Base-by-base conservation (phyloP, 2,797 vertebrate species). In the Hydrolagus colliei region DNA sequence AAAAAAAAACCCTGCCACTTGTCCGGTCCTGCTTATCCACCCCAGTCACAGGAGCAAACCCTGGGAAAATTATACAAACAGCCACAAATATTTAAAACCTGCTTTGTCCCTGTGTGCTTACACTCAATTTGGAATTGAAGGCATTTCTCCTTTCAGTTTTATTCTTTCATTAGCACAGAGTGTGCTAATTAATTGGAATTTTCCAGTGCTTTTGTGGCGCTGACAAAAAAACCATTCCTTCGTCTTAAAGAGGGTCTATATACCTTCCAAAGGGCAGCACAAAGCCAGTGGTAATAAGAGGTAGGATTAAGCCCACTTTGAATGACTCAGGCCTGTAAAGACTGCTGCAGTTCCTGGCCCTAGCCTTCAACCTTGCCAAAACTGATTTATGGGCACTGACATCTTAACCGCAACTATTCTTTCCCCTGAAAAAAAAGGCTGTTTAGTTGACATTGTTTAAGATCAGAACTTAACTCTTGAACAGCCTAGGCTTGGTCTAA, bases 21-120 rank as follows among this genome's bases (percentile, higher is more conserved):
- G 20, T 88, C 76, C 86, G 88, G 88, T 87, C 8, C 68, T 4
- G 85, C 87, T 89, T 88, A 88, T 52, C 65, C 87, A 87, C 87
- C 86, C 76, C 71, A 85, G 86, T 87, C 88, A 90, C 52, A 88
- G 78, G 86, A 90, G 88, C 72, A 91, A 92, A 90, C 86, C 89
- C 89, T 93, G 91, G 90, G 91, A 92, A 94, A 94, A 91, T 89
- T 79, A 94, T 86, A 92, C 90, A 91, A 92, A 90, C 87, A 91
- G 86, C 73, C 87, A 89, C 87, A 92, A 92, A 89, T 91, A 92
- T 89, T 93, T 92, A 88, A 92, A 92, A 90, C 87, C 86, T 87
- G 86, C 87, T 90, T 90, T 92, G 89, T 91, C 86, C 71, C 86
- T 88, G 87, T 86, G 86, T 88, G 85, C 76, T 87, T 88, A 87